Percentiles rank a stretch among this genome's conserved stretches.
Evolutionary conservation across 2,113 vertebrate genomes (phyloP).

Genomic region (Apaloderma vittatum): DNA sequence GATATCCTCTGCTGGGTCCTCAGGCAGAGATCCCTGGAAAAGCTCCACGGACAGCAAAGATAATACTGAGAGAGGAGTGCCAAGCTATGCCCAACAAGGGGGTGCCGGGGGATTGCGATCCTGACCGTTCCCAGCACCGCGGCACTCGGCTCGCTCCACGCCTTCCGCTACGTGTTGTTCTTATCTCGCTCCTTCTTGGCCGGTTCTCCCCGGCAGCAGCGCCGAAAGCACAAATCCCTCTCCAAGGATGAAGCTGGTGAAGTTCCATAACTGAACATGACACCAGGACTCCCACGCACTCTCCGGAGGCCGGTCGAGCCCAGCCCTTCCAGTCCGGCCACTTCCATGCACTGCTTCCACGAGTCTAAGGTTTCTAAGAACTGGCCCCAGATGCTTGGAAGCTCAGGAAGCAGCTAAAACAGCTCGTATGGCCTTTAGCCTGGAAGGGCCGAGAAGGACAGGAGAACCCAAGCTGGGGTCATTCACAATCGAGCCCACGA

Average conservation of each 20-base stretch:
- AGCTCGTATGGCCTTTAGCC: conserved; percentile 3
- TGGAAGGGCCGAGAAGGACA: background rate
- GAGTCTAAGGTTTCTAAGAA: conserved; percentile 51
- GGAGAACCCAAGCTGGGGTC: background rate
- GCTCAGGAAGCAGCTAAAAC: conserved; percentile 11
- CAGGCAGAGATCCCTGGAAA: background rate
- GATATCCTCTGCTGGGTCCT: background rate
- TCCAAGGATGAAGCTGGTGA: background rate
- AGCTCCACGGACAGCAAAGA: background rate
- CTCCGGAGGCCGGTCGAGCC: background rate
- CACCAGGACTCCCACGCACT: conserved; percentile 29
- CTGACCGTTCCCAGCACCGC: fast-evolving
- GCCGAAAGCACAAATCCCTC: background rate
- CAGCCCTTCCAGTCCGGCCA: background rate
- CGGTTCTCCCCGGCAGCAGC: fast-evolving
- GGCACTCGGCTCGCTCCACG: fast-evolving
- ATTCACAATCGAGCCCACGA: background rate
- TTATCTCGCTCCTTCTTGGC: background rate
- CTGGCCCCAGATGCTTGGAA: background rate
- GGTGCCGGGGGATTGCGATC: fast-evolving
- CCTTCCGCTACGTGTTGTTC: background rate
- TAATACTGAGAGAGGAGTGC: fast-evolving
- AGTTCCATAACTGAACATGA: conserved; percentile 16
- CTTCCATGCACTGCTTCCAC: background rate
- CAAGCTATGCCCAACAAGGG: background rate